Base-by-base conservation (phyloP, 2,113 vertebrate genomes). In the Heterocephalus glaber region DNA sequence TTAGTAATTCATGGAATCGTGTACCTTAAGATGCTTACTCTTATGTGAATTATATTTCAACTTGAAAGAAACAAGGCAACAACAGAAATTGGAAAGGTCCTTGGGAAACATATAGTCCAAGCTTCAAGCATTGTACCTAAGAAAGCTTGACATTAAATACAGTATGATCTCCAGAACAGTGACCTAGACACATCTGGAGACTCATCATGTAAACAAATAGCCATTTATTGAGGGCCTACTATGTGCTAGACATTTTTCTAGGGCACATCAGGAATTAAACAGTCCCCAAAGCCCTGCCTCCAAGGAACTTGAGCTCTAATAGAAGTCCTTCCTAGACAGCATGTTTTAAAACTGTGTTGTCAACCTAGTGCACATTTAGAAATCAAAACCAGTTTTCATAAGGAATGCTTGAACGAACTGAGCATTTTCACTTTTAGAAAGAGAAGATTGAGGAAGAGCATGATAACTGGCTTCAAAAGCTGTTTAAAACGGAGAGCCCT, bases 361-460 rank as follows among this genome's bases (percentile, higher is more conserved):
- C 89, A 44, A 44, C 65, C 47, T 24, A 49, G 26, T 7, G 60
- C 41, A 41, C 82, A 54, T 85, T 97, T 83, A 83, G 95, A 92
- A 96, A 91, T 61, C 83, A 81, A 87, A 93, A 49, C 90, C 90
- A n/a, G 95, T 68, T 95, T 96, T 96, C 84, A 33, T 56, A 85
- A 61, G 92, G 38, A 72, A 96, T 68, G 88, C 70, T 88, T 85
- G 94, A 92, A 81, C 87, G 95, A 80, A 89, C 87, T 6, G 90
- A 93, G 96, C 30, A 38, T 77, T 93, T 97, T 93, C 90, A 68
- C 76, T 58, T 77, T 92, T 56, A 92, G 92, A 97, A 95, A 85
- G 87, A 76, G 76, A 52, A 90, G 90, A 89, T 47, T 66, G 92
- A 90, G 68, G 54, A 26, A 80, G 74, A 90, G 88, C 33, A 68